Conservation (phyloP, 2,797 vertebrate species). For the Sebastes melanostomus region DNA sequence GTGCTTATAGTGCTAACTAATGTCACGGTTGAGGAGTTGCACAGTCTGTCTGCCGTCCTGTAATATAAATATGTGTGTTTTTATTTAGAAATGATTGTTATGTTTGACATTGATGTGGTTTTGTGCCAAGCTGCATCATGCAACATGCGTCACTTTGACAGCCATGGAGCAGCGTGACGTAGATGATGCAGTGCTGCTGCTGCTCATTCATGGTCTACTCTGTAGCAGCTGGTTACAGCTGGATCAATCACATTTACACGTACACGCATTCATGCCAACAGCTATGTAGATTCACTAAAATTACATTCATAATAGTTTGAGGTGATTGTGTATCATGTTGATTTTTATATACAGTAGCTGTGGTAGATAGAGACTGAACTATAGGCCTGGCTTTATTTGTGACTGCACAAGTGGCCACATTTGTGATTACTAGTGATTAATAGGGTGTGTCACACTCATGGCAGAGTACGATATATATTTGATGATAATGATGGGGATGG, state of each 20-base stretch:
- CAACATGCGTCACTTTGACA: constrained; percentile 51
- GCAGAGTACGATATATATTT: not conserved
- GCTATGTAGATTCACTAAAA: not conserved
- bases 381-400: not conserved
- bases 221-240: not conserved
- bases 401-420: not conserved
- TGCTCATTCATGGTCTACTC: constrained; percentile 4
- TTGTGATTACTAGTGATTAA: not conserved
- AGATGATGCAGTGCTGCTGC: constrained; percentile 43
- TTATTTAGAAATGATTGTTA: not conserved
- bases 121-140: constrained; percentile 31
- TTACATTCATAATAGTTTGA: not conserved
- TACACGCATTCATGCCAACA: not conserved
- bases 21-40: not conserved
- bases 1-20: not conserved
- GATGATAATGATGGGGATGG: not conserved
- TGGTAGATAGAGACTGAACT: not conserved
- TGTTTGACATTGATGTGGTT: not conserved
- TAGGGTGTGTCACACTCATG: not conserved
- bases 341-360: not conserved
- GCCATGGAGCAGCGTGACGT: constrained; percentile 40
- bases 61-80: not conserved
- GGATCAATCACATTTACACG: not conserved
- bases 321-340: not conserved
- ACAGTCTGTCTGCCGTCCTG: not conserved